A percentile compares a stretch with the other conserved stretches of the same genome.
These are phyloP conservation scores for Nephila pilipes DNA, from an alignment of 1,140 invertebrate species.

Conservation along the genomic window DNA sequence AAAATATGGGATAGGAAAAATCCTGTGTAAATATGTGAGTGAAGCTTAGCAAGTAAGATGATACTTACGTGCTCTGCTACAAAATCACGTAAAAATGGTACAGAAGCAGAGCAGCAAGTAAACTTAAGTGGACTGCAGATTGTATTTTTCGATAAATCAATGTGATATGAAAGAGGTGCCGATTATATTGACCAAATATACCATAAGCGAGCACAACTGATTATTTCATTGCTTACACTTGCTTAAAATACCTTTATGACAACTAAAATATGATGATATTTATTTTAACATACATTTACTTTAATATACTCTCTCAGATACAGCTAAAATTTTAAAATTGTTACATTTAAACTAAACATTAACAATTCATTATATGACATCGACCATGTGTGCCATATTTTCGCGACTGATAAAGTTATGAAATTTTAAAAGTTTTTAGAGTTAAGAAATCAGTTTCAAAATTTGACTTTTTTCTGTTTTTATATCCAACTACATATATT, in stretches of 20 bases:
- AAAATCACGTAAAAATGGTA: conserved; percentile 43
- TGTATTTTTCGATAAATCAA: conserved; percentile 76
- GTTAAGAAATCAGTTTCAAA: no score
- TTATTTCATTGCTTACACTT: conserved; percentile 1
- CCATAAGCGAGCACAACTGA: neutral
- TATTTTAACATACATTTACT: neutral
- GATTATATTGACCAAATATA: conserved; percentile 67
- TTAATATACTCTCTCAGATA: neutral
- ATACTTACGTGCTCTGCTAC: conserved; percentile 42
- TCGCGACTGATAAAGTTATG: no score
- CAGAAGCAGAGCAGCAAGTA: conserved; percentile 1
- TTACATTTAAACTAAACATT: neutral
- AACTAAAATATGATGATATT: neutral
- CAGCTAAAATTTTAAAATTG: neutral
- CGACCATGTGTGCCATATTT: neutral
- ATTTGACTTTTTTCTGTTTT: no score
- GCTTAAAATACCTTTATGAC: neutral
- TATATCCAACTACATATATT: no score
- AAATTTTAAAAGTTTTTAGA: no score
- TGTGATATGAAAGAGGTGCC: conserved; percentile 72
- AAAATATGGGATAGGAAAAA: conserved; percentile 54
- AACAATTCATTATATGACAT: neutral
- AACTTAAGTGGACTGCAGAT: conserved; percentile 49
- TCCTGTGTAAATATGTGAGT: conserved; percentile 69
- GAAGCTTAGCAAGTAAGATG: conserved; percentile 70